A percentile compares a stretch with the other conserved stretches of the same genome.
Conservation (phyloP, 2,888 invertebrate species). For the Caprella mutica region DNA sequence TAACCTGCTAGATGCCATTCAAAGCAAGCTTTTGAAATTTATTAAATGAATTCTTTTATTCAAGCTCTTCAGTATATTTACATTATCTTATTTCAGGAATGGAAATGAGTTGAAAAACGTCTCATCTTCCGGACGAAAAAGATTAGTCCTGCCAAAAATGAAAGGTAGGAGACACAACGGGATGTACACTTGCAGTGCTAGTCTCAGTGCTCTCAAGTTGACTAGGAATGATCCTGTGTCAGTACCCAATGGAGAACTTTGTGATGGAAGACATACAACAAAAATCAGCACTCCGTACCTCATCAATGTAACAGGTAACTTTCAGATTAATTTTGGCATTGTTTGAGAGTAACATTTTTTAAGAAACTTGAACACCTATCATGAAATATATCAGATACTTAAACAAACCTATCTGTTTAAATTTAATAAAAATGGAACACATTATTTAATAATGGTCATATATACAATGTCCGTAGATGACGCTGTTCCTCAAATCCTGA, state of each 20-base stretch:
- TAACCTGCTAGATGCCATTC: too few relatives aligned
- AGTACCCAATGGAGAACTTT: not conserved
- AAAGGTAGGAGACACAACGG: constrained; percentile 12
- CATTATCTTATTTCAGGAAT: too few relatives aligned
- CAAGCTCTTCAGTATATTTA: too few relatives aligned
- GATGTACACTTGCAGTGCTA: constrained; percentile 17
- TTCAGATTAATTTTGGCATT: too few relatives aligned
- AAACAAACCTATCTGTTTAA: too few relatives aligned
- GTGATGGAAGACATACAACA: not conserved
- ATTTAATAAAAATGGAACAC: too few relatives aligned
- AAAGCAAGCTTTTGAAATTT: too few relatives aligned
- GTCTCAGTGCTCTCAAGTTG: not conserved
- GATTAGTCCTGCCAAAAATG: not conserved
- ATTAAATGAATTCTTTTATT: too few relatives aligned
- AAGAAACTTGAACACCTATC: too few relatives aligned
- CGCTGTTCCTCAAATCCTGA: not conserved
- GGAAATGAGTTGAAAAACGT: not conserved
- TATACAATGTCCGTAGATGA: not conserved
- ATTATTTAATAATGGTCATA: too few relatives aligned
- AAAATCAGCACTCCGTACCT: not conserved
- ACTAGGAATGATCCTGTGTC: not conserved
- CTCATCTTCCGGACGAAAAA: not conserved
- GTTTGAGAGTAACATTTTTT: too few relatives aligned
- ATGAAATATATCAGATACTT: too few relatives aligned
- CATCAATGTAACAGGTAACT: not conserved